phyloP scores from a whole-genome alignment of 2,797 vertebrate genomes.

The Spea hammondii region DNA sequence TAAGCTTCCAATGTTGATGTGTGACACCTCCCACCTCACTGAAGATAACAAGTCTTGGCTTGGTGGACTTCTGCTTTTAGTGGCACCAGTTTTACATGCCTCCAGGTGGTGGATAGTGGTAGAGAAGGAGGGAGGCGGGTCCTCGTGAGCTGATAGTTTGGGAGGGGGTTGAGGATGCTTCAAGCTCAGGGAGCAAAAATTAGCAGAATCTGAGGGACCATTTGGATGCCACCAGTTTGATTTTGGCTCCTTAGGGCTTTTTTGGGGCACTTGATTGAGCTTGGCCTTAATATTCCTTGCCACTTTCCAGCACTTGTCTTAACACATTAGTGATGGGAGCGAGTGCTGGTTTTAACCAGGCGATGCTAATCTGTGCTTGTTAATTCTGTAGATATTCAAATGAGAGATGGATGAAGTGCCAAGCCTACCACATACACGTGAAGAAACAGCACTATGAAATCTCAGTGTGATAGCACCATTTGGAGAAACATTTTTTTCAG shows the following conservation, averaged over 20 bases:
- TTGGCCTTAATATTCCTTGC: constrained; percentile 86
- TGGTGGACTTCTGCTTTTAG: constrained; percentile 40
- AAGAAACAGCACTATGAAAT: constrained; percentile 2
- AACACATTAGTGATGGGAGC: constrained; percentile 85
- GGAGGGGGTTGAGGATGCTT: constrained; percentile 42
- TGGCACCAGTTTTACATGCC: constrained; percentile 67
- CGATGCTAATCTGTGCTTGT: constrained; percentile 80
- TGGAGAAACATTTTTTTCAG: neutral
- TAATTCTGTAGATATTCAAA: constrained; percentile 52
- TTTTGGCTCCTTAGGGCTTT: constrained; percentile 76
- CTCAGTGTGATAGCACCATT: constrained; percentile 1
- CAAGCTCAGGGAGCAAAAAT: constrained; percentile 44
- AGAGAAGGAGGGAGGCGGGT: constrained; percentile 53
- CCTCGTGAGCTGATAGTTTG: constrained; percentile 50
- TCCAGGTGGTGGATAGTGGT: constrained; percentile 56
- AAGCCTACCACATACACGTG: constrained; percentile 23
- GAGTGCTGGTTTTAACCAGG: constrained; percentile 65
- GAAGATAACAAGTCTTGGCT: constrained; percentile 46
- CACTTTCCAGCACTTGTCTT: constrained; percentile 94
- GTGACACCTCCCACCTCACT: constrained; percentile 45
- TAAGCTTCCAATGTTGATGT: constrained; percentile 35
- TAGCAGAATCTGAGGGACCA: constrained; percentile 62
- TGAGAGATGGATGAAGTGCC: constrained; percentile 36
- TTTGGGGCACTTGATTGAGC: constrained; percentile 88
- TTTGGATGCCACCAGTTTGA: constrained; percentile 80